These are phyloP conservation scores for Nansenia antarctica DNA, from an alignment of 2,113 vertebrate species.

Conservation along the genomic window DNA sequence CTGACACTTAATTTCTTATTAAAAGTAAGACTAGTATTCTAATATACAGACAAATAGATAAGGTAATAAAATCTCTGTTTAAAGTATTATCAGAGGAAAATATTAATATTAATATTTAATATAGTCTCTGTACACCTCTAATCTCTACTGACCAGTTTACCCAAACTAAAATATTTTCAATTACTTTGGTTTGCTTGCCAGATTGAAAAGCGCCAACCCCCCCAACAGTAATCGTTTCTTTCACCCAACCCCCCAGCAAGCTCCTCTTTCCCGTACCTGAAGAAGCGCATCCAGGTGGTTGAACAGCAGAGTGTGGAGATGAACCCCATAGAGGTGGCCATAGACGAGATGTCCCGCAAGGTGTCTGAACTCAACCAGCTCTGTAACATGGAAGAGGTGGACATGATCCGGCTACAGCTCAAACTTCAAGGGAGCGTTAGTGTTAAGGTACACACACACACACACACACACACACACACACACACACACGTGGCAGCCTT, in stretches of 20 bases:
- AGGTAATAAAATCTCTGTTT: too few relatives aligned
- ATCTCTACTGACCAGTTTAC: too few relatives aligned
- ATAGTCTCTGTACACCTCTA: too few relatives aligned
- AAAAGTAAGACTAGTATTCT: too few relatives aligned
- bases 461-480: not conserved
- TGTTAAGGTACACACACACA: conserved; percentile 78
- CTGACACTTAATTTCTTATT: too few relatives aligned
- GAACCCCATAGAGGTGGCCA: conserved; percentile 97
- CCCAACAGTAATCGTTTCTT: too few relatives aligned
- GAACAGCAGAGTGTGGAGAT: conserved; percentile 94
- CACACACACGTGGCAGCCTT: not conserved
- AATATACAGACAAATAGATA: too few relatives aligned
- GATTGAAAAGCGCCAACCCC: too few relatives aligned
- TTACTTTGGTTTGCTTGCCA: too few relatives aligned
- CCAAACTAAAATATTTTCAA: too few relatives aligned
- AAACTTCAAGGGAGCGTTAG: conserved; percentile 98
- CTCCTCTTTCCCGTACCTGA: conserved; percentile 93
- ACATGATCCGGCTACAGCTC: conserved; percentile 98
- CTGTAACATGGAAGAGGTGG: conserved; percentile 92
- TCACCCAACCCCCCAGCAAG: conserved; percentile 74
- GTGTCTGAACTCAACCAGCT: conserved; percentile 96
- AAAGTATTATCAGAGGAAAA: too few relatives aligned
- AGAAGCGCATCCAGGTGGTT: conserved; percentile 95
- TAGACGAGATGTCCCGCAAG: conserved; percentile 98
- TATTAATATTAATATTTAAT: too few relatives aligned